phyloP scores from a whole-genome alignment of 2,797 vertebrate genomes.

The Epinephelus awoara region DNA sequence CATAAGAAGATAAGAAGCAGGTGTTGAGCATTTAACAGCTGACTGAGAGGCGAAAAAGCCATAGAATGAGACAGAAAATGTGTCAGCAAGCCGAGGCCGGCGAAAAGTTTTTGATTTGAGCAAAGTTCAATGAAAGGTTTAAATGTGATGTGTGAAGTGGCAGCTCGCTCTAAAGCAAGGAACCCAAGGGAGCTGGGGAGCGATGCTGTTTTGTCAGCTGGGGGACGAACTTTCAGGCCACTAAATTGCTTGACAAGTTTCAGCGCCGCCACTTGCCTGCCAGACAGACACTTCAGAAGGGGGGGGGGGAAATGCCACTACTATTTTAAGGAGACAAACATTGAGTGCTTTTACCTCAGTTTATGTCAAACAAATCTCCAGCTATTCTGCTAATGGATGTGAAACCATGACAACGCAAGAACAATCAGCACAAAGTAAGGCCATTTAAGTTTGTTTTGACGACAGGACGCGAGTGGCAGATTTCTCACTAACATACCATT shows the following conservation, averaged over 20 bases:
- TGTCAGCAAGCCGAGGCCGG: slow-evolving; percentile 6
- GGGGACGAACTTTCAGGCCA: slow-evolving; percentile 62
- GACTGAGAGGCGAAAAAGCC: slow-evolving; percentile 11
- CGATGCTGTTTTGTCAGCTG: slow-evolving; percentile 33
- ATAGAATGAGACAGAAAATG: slow-evolving; percentile 27
- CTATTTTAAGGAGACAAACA: slow-evolving; percentile 78
- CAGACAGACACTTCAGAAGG: slow-evolving; percentile 69
- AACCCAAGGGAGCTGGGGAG: slow-evolving; percentile 29
- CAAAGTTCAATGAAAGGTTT: slow-evolving; percentile 55
- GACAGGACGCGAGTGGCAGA: slow-evolving; percentile 58
- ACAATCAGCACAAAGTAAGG: slow-evolving; percentile 78
- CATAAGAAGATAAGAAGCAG: slow-evolving; percentile 51
- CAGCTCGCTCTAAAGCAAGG: slow-evolving; percentile 35
- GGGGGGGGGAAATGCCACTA: slow-evolving; percentile 54
- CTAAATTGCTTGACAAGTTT: slow-evolving; percentile 74
- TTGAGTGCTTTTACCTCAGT: slow-evolving; percentile 78
- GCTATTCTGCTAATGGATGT: slow-evolving; percentile 81
- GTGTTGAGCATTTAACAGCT: slow-evolving; percentile 38
- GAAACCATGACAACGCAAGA: slow-evolving; percentile 80
- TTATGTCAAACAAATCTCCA: slow-evolving; percentile 82
- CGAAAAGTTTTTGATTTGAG: slow-evolving; percentile 49
- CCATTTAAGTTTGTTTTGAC: slow-evolving; percentile 78
- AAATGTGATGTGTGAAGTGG: slow-evolving; percentile 51
- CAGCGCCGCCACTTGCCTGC: slow-evolving; percentile 56
- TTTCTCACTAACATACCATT: slow-evolving; percentile 53